Conservation (phyloP, 2,888 invertebrate genomes). For the Girardia tigrina region DNA sequence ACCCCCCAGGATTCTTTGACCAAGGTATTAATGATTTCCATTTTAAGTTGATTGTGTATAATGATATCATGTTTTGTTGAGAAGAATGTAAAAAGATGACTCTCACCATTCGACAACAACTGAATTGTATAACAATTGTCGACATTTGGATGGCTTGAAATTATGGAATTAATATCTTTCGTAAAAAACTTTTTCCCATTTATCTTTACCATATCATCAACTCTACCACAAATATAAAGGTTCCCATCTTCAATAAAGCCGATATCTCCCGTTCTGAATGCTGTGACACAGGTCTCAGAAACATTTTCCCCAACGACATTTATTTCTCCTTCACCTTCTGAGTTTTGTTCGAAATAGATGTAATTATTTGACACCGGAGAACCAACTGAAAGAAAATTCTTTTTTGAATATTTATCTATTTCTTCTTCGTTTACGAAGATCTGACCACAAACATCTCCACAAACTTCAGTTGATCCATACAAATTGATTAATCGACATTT, state of each 20-base stretch:
- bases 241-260: constrained; percentile 25
- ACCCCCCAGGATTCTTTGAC: neutral
- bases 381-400: constrained; percentile 30
- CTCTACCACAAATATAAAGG: constrained; percentile 19
- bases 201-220: constrained; percentile 21
- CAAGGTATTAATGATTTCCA: neutral
- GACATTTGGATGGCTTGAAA: constrained; percentile 19
- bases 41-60: neutral
- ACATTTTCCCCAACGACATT: constrained; percentile 11
- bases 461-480: constrained; percentile 76
- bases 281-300: neutral
- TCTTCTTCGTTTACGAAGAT: constrained; percentile 55
- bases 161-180: neutral
- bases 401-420: constrained; percentile 31
- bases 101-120: neutral
- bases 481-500: constrained; percentile 60
- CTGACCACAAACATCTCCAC: constrained; percentile 73
- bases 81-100: neutral
- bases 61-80: neutral
- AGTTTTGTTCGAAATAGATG: constrained; percentile 2
- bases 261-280: constrained; percentile 26
- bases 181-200: neutral
- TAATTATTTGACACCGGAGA: constrained; percentile 26
- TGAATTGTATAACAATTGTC: constrained; percentile 27
- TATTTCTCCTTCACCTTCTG: neutral